phyloP scores from a whole-genome alignment of 2,888 invertebrate species.

The Drosophila sordidula region DNA sequence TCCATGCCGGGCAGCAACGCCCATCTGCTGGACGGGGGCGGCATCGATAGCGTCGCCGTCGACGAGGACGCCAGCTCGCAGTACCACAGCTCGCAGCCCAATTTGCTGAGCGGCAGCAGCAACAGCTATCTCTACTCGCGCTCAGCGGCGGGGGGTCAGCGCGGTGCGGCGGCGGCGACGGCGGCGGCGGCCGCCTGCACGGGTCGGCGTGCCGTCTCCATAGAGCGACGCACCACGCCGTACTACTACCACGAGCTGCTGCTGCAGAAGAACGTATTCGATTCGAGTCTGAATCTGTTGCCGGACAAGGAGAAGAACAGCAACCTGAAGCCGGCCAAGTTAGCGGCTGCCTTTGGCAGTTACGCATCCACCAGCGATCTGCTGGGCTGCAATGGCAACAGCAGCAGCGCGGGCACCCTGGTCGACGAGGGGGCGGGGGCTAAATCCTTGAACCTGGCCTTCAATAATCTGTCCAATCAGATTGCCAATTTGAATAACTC shows the following conservation, averaged over 20 bases:
- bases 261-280: slow-evolving; percentile 82
- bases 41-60: slow-evolving; percentile 43
- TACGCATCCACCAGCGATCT: slow-evolving; percentile 70
- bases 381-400: slow-evolving; percentile 67
- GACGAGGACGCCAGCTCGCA: slow-evolving; percentile 53
- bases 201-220: slow-evolving; percentile 63
- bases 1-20: slow-evolving; percentile 83
- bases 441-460: slow-evolving; percentile 68
- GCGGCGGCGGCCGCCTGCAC: slow-evolving; percentile 21
- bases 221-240: slow-evolving; percentile 83
- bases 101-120: slow-evolving; percentile 70
- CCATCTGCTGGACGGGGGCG: slow-evolving; percentile 58
- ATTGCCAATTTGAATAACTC: slow-evolving; percentile 70
- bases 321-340: slow-evolving; percentile 51
- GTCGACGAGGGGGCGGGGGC: slow-evolving; percentile 65
- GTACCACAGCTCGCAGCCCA: slow-evolving; percentile 82
- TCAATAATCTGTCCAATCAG: slow-evolving; percentile 65
- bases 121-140: slow-evolving; percentile 70
- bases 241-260: slow-evolving; percentile 84
- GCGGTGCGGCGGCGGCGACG: slow-evolving; percentile 31
- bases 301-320: slow-evolving; percentile 74
- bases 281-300: slow-evolving; percentile 84
- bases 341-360: slow-evolving; percentile 42
- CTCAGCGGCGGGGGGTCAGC: slow-evolving; percentile 37
- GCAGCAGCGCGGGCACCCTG: slow-evolving; percentile 76